phyloP scores from a whole-genome alignment of 2,113 vertebrate genomes.

The Rostratula benghalensis region DNA sequence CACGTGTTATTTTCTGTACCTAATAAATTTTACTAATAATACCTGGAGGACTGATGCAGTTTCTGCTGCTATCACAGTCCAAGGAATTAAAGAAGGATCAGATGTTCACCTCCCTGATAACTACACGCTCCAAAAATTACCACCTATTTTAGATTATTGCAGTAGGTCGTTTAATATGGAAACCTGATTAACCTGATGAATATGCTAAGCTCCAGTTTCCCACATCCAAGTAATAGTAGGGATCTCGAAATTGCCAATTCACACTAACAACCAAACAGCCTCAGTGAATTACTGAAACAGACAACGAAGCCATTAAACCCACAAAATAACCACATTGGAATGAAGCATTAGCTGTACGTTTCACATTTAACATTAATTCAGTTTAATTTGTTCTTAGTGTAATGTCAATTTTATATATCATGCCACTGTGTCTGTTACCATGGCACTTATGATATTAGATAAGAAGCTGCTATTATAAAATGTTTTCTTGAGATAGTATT shows the following conservation, averaged over 20 bases:
- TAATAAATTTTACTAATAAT: background rate
- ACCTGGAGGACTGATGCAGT: background rate
- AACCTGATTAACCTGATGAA: slow-evolving; percentile 14
- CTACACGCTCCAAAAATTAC: background rate
- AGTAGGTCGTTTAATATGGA: background rate
- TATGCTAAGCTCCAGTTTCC: background rate
- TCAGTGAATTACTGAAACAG: background rate
- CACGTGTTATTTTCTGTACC: background rate
- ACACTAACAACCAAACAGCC: background rate
- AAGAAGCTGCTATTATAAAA: background rate
- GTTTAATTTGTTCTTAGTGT: background rate
- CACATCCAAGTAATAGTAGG: background rate
- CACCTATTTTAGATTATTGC: slow-evolving; percentile 3
- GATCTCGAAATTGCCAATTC: slow-evolving; percentile 6
- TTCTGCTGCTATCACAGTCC: background rate
- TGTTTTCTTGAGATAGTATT: background rate
- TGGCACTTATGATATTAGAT: background rate
- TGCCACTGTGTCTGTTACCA: background rate
- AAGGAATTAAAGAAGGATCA: background rate
- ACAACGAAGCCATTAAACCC: background rate
- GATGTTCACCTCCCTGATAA: background rate
- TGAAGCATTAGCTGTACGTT: background rate
- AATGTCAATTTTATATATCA: background rate
- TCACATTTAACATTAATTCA: background rate
- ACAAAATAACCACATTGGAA: background rate